Evolutionary conservation across 2,888 invertebrate genomes (phyloP).

Genomic region (Hyalella azteca): DNA sequence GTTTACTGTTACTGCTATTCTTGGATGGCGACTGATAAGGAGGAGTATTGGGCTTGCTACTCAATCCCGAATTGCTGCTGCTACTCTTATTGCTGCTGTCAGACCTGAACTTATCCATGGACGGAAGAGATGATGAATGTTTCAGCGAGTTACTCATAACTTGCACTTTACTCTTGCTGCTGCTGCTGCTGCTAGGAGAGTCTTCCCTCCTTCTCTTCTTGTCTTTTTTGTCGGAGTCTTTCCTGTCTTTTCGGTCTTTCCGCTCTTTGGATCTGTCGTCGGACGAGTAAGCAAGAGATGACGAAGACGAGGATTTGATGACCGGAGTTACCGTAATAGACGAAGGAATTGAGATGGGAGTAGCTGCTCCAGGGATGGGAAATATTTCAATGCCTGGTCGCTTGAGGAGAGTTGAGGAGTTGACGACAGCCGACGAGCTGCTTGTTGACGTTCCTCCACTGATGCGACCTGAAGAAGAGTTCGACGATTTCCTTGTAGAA

Average conservation of each 20-base stretch:
- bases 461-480: conserved; percentile 29
- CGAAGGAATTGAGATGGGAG: conserved; percentile 73
- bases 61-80: conserved; percentile 47
- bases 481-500: conserved; percentile 40
- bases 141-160: conserved; percentile 50
- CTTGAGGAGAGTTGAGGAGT: conserved; percentile 56
- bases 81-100: conserved; percentile 47
- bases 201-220: conserved; percentile 38
- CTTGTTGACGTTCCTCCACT: conserved; percentile 33
- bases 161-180: conserved; percentile 52
- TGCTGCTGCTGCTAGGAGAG: conserved; percentile 40
- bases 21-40: conserved; percentile 55
- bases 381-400: conserved; percentile 85
- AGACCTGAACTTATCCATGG: conserved; percentile 53
- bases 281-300: conserved; percentile 48
- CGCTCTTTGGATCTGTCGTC: conserved; percentile 57
- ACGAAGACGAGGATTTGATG: conserved; percentile 59
- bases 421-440: conserved; percentile 41
- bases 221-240: conserved; percentile 53
- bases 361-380: conserved; percentile 66
- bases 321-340: conserved; percentile 89
- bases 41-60: conserved; percentile 49
- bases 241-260: conserved; percentile 58
- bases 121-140: conserved; percentile 52
- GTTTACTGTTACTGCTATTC: conserved; percentile 40